A percentile compares a stretch with the other conserved stretches of the same genome.
phyloP scores from a whole-genome alignment of 2,113 vertebrate species.

The Vulpes vulpes region DNA sequence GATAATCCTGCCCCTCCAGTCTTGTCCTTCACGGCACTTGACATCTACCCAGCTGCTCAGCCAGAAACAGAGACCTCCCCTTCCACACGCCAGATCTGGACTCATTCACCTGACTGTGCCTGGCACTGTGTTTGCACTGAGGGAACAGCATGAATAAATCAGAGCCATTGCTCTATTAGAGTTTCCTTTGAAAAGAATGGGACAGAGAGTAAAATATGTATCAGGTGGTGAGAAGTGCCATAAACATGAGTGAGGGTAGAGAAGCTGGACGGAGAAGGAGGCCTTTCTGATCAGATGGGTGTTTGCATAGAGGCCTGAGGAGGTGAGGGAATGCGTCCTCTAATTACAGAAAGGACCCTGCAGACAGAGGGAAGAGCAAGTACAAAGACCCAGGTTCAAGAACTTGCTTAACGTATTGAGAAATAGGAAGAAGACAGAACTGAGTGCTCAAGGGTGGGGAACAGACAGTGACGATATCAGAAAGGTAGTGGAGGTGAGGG shows the following conservation, averaged over 20 bases:
- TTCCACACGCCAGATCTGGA: neutral
- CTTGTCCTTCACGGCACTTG: neutral
- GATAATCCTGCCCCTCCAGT: no score
- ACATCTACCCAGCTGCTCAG: neutral
- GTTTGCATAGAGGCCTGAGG: neutral
- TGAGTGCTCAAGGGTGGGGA: neutral
- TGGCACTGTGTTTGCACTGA: neutral
- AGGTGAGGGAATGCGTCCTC: neutral
- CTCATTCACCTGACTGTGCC: neutral
- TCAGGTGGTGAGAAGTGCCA: neutral
- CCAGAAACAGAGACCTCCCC: neutral
- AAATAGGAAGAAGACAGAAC: neutral
- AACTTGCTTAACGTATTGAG: neutral
- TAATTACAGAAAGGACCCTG: neutral
- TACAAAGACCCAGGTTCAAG: neutral
- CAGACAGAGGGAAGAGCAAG: neutral
- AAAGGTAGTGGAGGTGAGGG: neutral
- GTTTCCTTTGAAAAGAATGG: neutral
- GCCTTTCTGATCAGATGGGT: neutral
- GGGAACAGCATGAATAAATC: neutral
- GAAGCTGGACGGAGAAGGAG: neutral
- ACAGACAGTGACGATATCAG: neutral
- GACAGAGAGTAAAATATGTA: neutral
- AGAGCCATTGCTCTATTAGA: neutral
- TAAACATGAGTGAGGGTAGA: neutral